Conservation (phyloP, 2,113 vertebrate genomes). For the Plestiodon gilberti region DNA sequence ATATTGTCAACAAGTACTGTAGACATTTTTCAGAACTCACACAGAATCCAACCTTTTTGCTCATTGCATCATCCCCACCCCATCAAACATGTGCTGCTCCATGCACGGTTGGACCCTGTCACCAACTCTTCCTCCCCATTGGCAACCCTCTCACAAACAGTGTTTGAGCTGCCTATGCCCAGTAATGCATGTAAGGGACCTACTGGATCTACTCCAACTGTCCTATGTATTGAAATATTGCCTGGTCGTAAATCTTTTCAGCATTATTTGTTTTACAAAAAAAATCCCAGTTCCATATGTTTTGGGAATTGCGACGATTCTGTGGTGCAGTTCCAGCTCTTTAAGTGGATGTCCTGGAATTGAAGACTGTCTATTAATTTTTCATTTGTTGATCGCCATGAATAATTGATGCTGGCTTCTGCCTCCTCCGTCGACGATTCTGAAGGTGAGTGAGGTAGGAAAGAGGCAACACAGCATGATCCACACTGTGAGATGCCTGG, state of each 20-base stretch:
- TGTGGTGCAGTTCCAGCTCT: constrained; percentile 47
- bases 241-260: not conserved
- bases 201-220: constrained; percentile 16
- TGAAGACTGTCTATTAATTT: constrained; percentile 68
- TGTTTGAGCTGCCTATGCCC: not conserved
- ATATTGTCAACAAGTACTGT: not conserved
- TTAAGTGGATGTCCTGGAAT: constrained; percentile 63
- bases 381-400: constrained; percentile 69
- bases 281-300: constrained; percentile 28
- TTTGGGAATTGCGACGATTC: constrained; percentile 39
- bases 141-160: not conserved
- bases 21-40: not conserved
- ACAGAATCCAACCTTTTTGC: too few species aligned
- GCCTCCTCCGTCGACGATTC: constrained; percentile 56
- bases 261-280: constrained; percentile 56
- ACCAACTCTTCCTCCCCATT: not conserved
- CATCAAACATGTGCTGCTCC: not conserved
- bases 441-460: constrained; percentile 45
- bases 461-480: constrained; percentile 54
- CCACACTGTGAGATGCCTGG: constrained; percentile 48
- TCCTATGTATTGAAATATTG: constrained; percentile 16
- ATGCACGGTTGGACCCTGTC: not conserved
- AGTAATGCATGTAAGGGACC: not conserved
- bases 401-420: constrained; percentile 67
- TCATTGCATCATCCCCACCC: not conserved